Evolutionary conservation across 2,113 vertebrate species (phyloP).

Genomic region (Lamprotornis superbus): DNA sequence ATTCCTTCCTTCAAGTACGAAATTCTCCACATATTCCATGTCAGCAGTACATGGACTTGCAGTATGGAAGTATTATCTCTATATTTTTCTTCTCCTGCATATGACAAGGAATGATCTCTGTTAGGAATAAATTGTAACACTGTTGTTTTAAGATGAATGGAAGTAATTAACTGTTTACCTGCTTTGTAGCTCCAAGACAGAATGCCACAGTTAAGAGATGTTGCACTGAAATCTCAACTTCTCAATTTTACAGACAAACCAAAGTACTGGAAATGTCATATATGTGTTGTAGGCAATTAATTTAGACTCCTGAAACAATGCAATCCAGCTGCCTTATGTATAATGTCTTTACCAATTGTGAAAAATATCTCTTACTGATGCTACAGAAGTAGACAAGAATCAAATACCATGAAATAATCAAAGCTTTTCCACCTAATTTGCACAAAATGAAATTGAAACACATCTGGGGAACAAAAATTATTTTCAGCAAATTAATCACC

Average conservation of each 20-base stretch:
- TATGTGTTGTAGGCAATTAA: neutral
- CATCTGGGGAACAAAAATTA: neutral
- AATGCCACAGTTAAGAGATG: neutral
- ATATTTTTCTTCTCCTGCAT: neutral
- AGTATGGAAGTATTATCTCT: neutral
- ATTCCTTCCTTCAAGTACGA: slow-evolving; percentile 38
- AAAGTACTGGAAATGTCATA: neutral
- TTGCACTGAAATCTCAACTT: neutral
- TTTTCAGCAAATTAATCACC: neutral
- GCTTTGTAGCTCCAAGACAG: neutral
- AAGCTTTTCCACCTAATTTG: neutral
- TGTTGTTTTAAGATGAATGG: neutral
- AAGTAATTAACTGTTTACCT: neutral
- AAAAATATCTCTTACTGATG: neutral
- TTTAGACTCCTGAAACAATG: neutral
- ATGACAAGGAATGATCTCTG: neutral
- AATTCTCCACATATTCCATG: slow-evolving; percentile 51
- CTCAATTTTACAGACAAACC: neutral
- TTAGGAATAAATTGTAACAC: neutral
- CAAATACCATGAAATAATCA: neutral
- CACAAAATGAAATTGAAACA: neutral
- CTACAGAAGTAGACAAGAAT: neutral
- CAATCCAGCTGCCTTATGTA: neutral
- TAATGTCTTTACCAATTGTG: neutral
- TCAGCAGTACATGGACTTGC: slow-evolving; percentile 14